Evolutionary conservation across 1,140 invertebrate species (phyloP), one percentile per base, ranked within the genome.

Genomic region (Melanaphis sacchari): DNA sequence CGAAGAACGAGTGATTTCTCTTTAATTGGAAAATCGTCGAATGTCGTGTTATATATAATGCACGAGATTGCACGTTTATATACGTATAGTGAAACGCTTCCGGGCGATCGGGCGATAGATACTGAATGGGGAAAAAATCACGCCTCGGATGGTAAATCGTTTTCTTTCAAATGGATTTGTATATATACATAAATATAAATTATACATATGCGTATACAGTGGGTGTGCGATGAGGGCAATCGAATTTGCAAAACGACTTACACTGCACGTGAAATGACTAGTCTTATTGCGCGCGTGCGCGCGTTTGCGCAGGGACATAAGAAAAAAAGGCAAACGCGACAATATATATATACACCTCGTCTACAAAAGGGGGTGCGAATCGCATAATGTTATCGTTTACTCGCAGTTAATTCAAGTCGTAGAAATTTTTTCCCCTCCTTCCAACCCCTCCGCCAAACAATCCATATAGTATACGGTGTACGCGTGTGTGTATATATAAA

Each of bases 301-400:
- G 40, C 18, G 36, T 82, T 26, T 7, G 84, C 31, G 18, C 40
- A 1, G 26, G 24, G 41, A 87, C 43, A 87, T 43, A 43, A 87
- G 40, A 31, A 87, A 43, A 84, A 81, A 84, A 40, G 36, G 81
- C 81, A 31, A 41, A 31, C 82, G 41, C 84, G 41, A 43, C 84
- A 43, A 88, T 88, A 87, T 87, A 85, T 43, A 43, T 11, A 66
- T 66, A 24, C 52, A 36, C 41, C 46, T 89, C 43, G 41, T 49
- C n/a, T 49, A 36, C 31, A 43, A 88, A 91, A 91, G 41, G n/a
- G 90, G n/a, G 66, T 91, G 38, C n/a, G 54, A 18, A 24, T 31
- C 66, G 54, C 31, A 91, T 81, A 91, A 91, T 91, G 90, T 91
- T 91, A 91, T 91, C 90, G 90, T 91, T 91, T 81, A 81, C 41